Conservation (phyloP, 2,113 vertebrate species). For the Oncorhynchus keta region DNA sequence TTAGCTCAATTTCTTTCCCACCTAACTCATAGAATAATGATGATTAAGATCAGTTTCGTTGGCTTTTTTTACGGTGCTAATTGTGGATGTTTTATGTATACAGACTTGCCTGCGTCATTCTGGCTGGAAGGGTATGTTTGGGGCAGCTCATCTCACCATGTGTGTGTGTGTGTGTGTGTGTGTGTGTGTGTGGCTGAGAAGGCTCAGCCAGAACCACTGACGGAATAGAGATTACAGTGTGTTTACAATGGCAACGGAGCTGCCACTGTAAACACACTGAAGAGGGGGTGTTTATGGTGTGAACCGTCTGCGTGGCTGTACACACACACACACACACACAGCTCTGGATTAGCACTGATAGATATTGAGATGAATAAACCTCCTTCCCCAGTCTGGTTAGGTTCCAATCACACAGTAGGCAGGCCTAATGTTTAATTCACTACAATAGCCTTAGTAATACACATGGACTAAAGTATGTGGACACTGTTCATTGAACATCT, state of each 20-base stretch:
- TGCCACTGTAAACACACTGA: too few relatives aligned
- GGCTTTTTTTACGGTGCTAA: too few relatives aligned
- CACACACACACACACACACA: not conserved
- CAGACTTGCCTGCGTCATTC: not conserved
- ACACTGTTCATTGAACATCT: too few relatives aligned
- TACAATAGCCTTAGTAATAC: too few relatives aligned
- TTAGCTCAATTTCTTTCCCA: too few relatives aligned
- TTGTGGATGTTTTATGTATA: not conserved
- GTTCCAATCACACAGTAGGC: not conserved
- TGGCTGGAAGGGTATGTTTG: not conserved
- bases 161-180: not conserved
- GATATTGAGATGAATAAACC: constrained; percentile 30
- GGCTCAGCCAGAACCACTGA: constrained; percentile 9
- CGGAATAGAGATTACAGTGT: constrained; percentile 17
- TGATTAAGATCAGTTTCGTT: too few relatives aligned
- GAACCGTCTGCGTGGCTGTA: not conserved
- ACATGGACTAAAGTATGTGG: too few relatives aligned
- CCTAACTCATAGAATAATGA: too few relatives aligned
- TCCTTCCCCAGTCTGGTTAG: constrained; percentile 19
- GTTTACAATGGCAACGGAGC: constrained; percentile 34
- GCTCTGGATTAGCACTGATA: constrained; percentile 30
- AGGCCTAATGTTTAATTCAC: too few relatives aligned
- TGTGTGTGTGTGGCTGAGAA: not conserved
- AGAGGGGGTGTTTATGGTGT: constrained; percentile 26
- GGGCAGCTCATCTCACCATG: constrained; percentile 6